Conservation (phyloP, 2,113 vertebrate species). For the Murina feae region DNA sequence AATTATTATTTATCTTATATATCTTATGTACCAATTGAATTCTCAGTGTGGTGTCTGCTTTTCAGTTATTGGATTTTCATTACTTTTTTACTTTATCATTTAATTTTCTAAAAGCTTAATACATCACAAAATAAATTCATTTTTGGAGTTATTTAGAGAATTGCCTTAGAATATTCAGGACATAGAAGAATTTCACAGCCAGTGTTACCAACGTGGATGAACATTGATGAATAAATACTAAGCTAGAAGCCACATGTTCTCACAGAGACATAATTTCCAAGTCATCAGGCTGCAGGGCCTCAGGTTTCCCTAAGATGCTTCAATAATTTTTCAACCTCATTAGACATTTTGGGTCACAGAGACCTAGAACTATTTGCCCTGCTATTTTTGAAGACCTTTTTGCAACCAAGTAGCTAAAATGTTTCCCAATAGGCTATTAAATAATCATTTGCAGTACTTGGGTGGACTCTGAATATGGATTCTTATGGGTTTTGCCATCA, state of each 20-base stretch:
- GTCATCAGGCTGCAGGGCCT: neutral
- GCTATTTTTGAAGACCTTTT: constrained; percentile 43
- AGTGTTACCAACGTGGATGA: neutral
- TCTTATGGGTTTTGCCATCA: neutral
- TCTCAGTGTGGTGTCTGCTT: neutral
- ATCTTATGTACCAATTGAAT: neutral
- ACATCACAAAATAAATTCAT: neutral
- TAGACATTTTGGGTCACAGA: constrained; percentile 53
- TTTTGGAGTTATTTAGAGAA: neutral
- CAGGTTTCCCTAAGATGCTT: constrained; percentile 28
- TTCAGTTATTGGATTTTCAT: neutral
- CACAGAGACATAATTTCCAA: constrained; percentile 11
- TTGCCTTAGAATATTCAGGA: neutral
- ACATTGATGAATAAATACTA: neutral
- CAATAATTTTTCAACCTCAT: constrained; percentile 52
- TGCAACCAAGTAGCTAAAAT: constrained; percentile 42
- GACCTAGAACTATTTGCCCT: constrained; percentile 58
- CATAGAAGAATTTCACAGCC: neutral
- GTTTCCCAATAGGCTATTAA: constrained; percentile 41
- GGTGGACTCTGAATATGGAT: neutral
- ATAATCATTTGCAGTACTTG: neutral
- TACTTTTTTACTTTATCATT: neutral
- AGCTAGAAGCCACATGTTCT: neutral
- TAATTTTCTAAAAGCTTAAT: neutral
- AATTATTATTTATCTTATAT: neutral